Conservation (phyloP, 2,888 invertebrate species). For the Cantharis rustica region DNA sequence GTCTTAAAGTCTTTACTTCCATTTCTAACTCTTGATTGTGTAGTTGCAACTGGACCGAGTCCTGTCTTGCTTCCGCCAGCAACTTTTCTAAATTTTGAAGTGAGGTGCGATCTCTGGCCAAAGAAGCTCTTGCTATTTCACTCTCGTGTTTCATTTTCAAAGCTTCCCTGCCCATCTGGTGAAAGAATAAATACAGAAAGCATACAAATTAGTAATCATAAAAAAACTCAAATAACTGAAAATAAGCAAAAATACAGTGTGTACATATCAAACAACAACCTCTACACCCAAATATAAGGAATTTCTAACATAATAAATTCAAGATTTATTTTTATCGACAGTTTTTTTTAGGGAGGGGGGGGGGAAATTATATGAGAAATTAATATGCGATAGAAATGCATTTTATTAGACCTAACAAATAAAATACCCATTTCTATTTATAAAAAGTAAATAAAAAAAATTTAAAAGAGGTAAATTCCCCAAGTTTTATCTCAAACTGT, state of each 20-base stretch:
- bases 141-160: slow-evolving; percentile 57
- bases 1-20: slow-evolving; percentile 64
- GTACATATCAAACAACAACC: too few relatives aligned
- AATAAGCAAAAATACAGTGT: neutral
- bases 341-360: too few relatives aligned
- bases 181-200: slow-evolving; percentile 22
- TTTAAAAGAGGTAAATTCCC: too few relatives aligned
- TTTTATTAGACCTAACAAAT: too few relatives aligned
- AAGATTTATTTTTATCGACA: too few relatives aligned
- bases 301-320: too few relatives aligned
- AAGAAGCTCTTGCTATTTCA: slow-evolving; percentile 53
- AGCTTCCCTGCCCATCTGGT: slow-evolving; percentile 60
- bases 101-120: slow-evolving; percentile 56
- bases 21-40: slow-evolving; percentile 68
- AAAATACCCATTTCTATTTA: too few relatives aligned
- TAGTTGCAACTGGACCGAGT: slow-evolving; percentile 66
- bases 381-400: too few relatives aligned
- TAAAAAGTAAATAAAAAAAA: too few relatives aligned
- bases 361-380: too few relatives aligned
- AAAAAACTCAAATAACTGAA: neutral
- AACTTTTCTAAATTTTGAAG: slow-evolving; percentile 63
- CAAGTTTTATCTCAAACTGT: too few relatives aligned
- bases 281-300: too few relatives aligned
- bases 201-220: slow-evolving; percentile 5
- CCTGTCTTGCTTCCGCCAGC: slow-evolving; percentile 62